A percentile compares a stretch with the other conserved stretches of the same genome.
Evolutionary conservation across 2,797 vertebrate genomes (phyloP).

Genomic region (Notamacropus eugenii): DNA sequence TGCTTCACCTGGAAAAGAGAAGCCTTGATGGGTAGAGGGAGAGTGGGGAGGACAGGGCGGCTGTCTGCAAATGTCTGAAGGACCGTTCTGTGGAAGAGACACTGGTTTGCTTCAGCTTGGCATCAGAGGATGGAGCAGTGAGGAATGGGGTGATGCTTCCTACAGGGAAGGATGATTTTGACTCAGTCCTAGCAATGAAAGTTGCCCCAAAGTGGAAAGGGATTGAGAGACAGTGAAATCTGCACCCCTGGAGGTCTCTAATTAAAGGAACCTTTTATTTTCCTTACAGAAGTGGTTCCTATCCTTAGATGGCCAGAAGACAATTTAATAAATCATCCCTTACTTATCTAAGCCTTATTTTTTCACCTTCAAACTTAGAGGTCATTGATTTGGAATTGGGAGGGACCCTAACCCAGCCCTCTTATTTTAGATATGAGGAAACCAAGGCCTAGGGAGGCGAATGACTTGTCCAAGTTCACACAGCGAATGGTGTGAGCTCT

Average conservation of each 20-base stretch:
- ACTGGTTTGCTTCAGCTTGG: not conserved
- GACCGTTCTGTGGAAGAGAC: not conserved
- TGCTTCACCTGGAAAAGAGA: too few species aligned
- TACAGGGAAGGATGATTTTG: not conserved
- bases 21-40: too few species aligned
- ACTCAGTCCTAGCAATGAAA: not conserved
- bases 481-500: not conserved
- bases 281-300: not conserved
- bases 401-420: not conserved
- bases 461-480: not conserved
- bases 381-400: not conserved
- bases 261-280: not conserved
- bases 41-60: too few species aligned
- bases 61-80: not conserved
- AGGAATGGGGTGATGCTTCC: not conserved
- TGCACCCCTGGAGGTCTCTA: not conserved
- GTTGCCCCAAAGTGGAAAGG: too few species aligned
- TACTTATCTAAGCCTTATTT: not conserved
- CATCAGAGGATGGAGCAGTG: not conserved
- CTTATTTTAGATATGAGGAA: not conserved
- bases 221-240: not conserved
- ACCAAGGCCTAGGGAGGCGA: not conserved
- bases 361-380: not conserved
- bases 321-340: not conserved
- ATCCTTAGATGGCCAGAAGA: not conserved